These are phyloP conservation scores for Rhinolophus sinicus DNA, from an alignment of 2,113 vertebrate species.

Conservation along the genomic window DNA sequence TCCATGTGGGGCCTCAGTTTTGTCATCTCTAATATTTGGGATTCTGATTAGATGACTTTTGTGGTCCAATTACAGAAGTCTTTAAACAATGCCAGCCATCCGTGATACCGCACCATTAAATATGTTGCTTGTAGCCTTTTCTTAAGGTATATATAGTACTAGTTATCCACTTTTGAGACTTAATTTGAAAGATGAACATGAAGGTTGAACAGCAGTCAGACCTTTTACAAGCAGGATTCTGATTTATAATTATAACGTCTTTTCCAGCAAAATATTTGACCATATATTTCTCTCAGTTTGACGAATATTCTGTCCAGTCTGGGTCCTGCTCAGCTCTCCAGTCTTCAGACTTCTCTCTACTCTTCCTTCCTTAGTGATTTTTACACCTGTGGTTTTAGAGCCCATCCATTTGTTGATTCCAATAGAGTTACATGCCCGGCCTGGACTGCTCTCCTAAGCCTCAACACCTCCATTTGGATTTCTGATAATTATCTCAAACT, in stretches of 20 bases:
- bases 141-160: not conserved
- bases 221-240: not conserved
- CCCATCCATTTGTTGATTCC: not conserved
- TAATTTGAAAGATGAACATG: slow-evolving; percentile 16
- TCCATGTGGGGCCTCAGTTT: not conserved
- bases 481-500: not conserved
- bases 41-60: not conserved
- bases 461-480: not conserved
- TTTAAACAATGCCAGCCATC: not conserved
- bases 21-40: not conserved
- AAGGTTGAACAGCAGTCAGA: not conserved
- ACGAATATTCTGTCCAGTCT: not conserved
- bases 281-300: not conserved
- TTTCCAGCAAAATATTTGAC: slow-evolving; percentile 20
- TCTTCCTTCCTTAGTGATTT: not conserved
- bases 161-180: not conserved
- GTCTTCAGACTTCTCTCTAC: not conserved
- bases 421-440: not conserved
- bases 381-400: not conserved
- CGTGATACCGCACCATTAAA: not conserved
- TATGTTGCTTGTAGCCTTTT: not conserved
- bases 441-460: not conserved
- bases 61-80: not conserved
- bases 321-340: not conserved
- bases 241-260: not conserved